Base-by-base conservation (phyloP, 1,140 invertebrate species). In the Macrobrachium rosenbergii region DNA sequence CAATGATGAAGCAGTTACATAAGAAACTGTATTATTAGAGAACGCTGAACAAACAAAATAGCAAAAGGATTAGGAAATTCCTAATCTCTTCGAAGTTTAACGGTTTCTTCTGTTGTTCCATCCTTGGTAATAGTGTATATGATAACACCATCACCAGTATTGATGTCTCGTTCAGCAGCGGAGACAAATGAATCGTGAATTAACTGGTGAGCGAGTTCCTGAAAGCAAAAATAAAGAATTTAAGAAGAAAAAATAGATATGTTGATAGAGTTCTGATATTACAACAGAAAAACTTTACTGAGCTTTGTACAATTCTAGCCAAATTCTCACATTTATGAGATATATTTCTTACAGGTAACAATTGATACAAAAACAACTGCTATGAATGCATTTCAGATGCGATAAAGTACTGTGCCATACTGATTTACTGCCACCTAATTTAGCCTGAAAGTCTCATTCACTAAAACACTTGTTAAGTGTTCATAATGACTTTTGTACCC, bases 171-270 rank as follows among this genome's bases (percentile, higher is more conserved):
- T 91, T 99, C 99, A 82, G 98, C 96, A 62, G 98, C 98, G 82
- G 98, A 98, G 88, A 98, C 98, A 91, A 99, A 99, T 0, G 96
- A 96, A 94, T 99, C 99, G 90, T 98, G 98, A 5, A 99, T 93
- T 19, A 99, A 93, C 37, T 93, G 92, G 12, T 98, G 91, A 8
- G 98, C 98, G 90, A 95, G 95, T 73, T 98, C 97, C 90, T 94
- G 92, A 17, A 60, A 63, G 58, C n/a, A 67, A 7, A 21, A 62
- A 58, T 75, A 67, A 21, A 8, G 23, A 0, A 67, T 5, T 67
- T 67, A 67, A 67, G 28, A 37, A 37, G 1, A 37, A 37, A 37
- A 37, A 37, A 37, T 37, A 37, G 3, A 2, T 37, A 37, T 37
- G 28, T 37, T 37, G 28, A 3, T 37, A 37, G 28, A 37, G 28